Evolutionary conservation across 2,797 vertebrate species (phyloP).

Genomic region (Aratinga solstitialis): DNA sequence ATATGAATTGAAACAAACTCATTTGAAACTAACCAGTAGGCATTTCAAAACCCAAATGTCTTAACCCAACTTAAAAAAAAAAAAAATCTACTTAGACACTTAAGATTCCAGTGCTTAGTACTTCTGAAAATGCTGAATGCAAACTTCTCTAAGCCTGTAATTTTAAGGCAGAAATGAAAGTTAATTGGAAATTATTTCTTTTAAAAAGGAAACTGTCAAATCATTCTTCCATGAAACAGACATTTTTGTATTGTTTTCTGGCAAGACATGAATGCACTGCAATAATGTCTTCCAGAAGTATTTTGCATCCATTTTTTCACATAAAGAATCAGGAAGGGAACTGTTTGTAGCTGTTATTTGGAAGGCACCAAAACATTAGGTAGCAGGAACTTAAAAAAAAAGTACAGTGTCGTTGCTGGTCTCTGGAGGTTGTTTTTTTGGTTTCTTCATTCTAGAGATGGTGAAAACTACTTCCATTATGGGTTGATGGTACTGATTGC

Average conservation of each 20-base stretch:
- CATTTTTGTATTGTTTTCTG: background rate
- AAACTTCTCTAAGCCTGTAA: background rate
- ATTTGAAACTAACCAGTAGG: background rate
- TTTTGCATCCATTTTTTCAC: background rate
- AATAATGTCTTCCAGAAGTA: background rate
- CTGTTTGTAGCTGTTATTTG: background rate
- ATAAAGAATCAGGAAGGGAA: background rate
- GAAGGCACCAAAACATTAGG: background rate
- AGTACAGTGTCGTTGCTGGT: background rate
- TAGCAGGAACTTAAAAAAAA: background rate
- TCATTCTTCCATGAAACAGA: background rate
- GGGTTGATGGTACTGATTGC: background rate
- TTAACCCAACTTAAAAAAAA: background rate
- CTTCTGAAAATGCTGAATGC: background rate
- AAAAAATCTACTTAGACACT: background rate
- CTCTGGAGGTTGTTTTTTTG: background rate
- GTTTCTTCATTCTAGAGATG: background rate
- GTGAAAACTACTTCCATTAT: background rate
- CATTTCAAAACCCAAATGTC: background rate
- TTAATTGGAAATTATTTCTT: background rate
- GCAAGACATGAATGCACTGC: background rate
- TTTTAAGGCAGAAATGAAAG: background rate
- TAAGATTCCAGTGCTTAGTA: background rate
- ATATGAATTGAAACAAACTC: background rate
- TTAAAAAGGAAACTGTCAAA: background rate